Conservation (phyloP, 2,797 vertebrate genomes). For the Rhabdophis nuchalis region DNA sequence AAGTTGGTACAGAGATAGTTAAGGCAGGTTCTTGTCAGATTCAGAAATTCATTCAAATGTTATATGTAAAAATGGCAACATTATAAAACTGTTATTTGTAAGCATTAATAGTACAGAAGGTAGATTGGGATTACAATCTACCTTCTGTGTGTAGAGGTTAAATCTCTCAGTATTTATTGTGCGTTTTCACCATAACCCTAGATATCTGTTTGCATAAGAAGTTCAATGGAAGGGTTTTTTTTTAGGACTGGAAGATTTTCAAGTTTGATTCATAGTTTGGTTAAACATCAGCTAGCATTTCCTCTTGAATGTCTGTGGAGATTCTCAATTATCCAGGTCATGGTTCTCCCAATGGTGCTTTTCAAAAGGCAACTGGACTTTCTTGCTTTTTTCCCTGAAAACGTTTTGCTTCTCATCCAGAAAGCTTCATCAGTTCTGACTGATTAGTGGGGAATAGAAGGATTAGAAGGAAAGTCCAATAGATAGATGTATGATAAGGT, state of each 20-base stretch:
- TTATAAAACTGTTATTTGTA: neutral
- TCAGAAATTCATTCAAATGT: neutral
- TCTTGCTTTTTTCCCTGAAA: neutral
- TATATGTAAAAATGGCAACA: neutral
- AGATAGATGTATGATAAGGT: neutral
- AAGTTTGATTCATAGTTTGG: neutral
- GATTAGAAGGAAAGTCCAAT: neutral
- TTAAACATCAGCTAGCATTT: slow-evolving; percentile 14
- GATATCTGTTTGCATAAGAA: neutral
- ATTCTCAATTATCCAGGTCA: neutral
- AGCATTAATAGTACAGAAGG: neutral
- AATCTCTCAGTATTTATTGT: neutral
- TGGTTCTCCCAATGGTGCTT: neutral
- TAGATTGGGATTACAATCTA: neutral
- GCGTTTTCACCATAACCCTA: neutral
- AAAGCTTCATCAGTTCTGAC: neutral
- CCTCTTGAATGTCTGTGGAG: neutral
- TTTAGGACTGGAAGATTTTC: neutral
- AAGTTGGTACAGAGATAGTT: neutral
- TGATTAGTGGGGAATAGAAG: neutral
- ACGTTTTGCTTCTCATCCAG: neutral
- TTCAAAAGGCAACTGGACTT: neutral
- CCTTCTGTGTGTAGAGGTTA: neutral
- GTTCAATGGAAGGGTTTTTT: neutral
- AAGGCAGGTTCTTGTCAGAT: neutral